Evolutionary conservation across 2,888 invertebrate genomes (phyloP), one percentile per base, ranked within the genome.

Genomic region (Pachydiplax longipennis): DNA sequence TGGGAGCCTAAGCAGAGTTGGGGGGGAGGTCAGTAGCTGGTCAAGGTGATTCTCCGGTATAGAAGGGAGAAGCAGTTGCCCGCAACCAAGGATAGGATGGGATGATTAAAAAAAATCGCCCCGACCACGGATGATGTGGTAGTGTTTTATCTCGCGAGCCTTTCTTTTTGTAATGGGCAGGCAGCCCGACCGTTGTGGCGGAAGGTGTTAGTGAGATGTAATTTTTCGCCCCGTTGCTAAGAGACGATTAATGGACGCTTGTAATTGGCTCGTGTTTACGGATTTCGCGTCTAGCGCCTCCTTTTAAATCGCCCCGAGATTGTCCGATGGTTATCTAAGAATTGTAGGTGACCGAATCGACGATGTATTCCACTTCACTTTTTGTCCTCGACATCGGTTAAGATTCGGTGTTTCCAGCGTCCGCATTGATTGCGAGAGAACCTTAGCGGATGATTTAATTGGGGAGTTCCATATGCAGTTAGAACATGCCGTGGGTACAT

Each of bases 21-120:
- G 87, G 61, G 37, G 58, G 87, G 61, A 87, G 87, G 87, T 87
- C 87, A 61, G 87, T 87, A 87, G 37, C 87, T 87, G 87, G 87
- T 87, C 87, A 87, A 87, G 87, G 87, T 87, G 87, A 87, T 61
- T 87, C 87, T 13, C 58, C 37, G 35, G 37, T 18, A 35, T 37
- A 61, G 83, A 25, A 5, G 53, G n/a, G 25, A 31, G 25, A 13
- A 73, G 73, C 31, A 18, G 73, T n/a, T n/a, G 31, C 12, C 31
- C 25, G 25, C 10, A 13, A 37, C 58, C 22, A 25, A 58, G 31
- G 83, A 35, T 4, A 25, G 22, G 83, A 22, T 31, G 31, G 40
- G 37, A 65, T 31, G 40, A 81, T 40, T 73, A 37, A 61, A 61
- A 58, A 48, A 81, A 81, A 82, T 82, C 22, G 61, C 35, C 8